phyloP scores from a whole-genome alignment of 2,797 vertebrate species.

The Coilia nasus region DNA sequence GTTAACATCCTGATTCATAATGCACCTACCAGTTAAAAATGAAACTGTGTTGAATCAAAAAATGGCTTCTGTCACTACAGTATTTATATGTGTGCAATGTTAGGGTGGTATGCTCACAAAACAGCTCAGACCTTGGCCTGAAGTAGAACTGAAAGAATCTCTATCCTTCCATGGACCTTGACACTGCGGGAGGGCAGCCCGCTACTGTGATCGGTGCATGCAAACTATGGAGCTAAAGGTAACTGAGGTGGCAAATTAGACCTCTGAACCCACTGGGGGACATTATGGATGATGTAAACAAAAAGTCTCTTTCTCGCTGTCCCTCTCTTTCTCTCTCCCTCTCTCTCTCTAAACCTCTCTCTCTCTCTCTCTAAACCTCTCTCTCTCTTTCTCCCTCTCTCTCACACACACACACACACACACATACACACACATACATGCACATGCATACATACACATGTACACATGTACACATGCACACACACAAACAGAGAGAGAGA shows the following conservation, averaged over 20 bases:
- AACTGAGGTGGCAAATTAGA: constrained; percentile 38
- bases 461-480: too few species aligned
- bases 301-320: too few species aligned
- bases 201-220: not conserved
- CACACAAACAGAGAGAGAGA: not conserved
- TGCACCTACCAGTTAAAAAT: not conserved
- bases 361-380: too few species aligned
- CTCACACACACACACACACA: too few species aligned
- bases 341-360: too few species aligned
- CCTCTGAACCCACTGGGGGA: not conserved
- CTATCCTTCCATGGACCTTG: constrained; percentile 1
- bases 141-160: not conserved
- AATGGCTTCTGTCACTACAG: not conserved
- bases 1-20: not conserved
- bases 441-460: too few species aligned
- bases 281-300: constrained; percentile 21
- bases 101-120: not conserved
- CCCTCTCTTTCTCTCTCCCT: too few species aligned
- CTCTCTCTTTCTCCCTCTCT: too few species aligned
- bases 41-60: not conserved
- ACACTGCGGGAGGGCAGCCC: not conserved
- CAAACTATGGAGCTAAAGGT: not conserved
- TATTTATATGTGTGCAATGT: not conserved
- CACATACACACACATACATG: too few species aligned
- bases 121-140: not conserved